phyloP scores from a whole-genome alignment of 2,888 invertebrate species.

The Glyphotaelius pellucidus region DNA sequence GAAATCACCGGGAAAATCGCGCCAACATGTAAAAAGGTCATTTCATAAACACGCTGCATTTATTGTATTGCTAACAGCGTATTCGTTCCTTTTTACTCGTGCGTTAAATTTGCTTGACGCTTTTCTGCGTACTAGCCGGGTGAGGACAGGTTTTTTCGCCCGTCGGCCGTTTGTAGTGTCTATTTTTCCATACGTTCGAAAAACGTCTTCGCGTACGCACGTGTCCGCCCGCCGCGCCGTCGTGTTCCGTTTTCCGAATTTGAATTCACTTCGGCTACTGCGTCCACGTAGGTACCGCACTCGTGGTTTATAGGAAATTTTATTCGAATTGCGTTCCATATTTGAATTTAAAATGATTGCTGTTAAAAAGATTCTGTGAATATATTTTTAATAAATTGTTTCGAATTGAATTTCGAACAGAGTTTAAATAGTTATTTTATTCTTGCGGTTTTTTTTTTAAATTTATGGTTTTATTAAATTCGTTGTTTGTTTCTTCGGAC shows the following conservation, averaged over 20 bases:
- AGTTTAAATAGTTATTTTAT: too few species aligned
- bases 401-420: too few species aligned
- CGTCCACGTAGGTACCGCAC: neutral
- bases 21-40: neutral
- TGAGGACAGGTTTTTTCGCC: neutral
- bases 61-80: neutral
- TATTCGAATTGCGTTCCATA: neutral
- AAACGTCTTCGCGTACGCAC: slow-evolving; percentile 68
- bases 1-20: neutral
- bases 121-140: neutral
- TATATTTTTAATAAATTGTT: too few species aligned
- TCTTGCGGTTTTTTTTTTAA: too few species aligned
- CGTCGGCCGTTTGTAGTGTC: neutral
- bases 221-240: slow-evolving; percentile 51
- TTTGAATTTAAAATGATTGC: neutral
- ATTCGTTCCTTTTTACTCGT: neutral
- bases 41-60: neutral
- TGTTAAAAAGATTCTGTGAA: neutral
- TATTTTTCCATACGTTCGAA: slow-evolving; percentile 71
- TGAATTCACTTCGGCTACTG: neutral
- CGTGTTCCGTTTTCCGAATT: slow-evolving; percentile 64
- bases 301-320: neutral
- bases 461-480: too few species aligned
- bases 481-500: too few species aligned
- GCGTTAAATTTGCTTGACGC: neutral